A percentile compares a stretch with the other conserved stretches of the same genome.
These are phyloP conservation scores for Sebastes schlegelii DNA, from an alignment of 2,113 vertebrate species.

Conservation along the genomic window DNA sequence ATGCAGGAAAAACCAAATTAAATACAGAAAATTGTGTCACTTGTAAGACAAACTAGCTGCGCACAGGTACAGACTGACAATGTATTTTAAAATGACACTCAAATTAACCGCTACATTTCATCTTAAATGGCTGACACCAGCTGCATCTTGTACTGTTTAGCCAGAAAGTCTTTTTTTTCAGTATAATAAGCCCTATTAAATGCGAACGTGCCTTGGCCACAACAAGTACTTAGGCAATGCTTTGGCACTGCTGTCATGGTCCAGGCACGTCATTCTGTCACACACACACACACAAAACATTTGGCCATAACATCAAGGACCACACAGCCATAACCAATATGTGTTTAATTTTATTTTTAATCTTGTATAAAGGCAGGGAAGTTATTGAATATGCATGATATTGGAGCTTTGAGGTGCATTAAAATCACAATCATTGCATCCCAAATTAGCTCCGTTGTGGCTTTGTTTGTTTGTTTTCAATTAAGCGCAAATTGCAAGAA, in stretches of 20 bases:
- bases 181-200: constrained; percentile 45
- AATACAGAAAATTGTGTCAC: constrained; percentile 24
- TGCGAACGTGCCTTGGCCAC: constrained; percentile 49
- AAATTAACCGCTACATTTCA: constrained; percentile 46
- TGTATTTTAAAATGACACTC: constrained; percentile 27
- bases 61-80: constrained; percentile 35
- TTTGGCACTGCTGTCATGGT: constrained; percentile 35
- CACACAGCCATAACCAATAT: constrained; percentile 49
- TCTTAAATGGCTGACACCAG: constrained; percentile 44
- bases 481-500: constrained; percentile 35
- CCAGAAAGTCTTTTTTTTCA: constrained; percentile 17
- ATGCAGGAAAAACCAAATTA: constrained; percentile 30
- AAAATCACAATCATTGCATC: constrained; percentile 38
- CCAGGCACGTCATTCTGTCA: constrained; percentile 35
- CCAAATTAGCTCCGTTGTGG: constrained; percentile 26
- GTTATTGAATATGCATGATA: constrained; percentile 38
- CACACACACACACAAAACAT: constrained; percentile 29
- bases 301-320: constrained; percentile 45
- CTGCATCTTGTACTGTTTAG: constrained; percentile 33
- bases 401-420: constrained; percentile 38
- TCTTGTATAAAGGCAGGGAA: constrained; percentile 18
- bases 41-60: constrained; percentile 20
- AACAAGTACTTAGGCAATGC: constrained; percentile 4
- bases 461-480: constrained; percentile 30
- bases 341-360: constrained; percentile 32